Percentiles rank a stretch among this genome's conserved stretches.
These are phyloP conservation scores for Danio kyathit DNA, from an alignment of 2,797 vertebrate genomes.

Conservation along the genomic window DNA sequence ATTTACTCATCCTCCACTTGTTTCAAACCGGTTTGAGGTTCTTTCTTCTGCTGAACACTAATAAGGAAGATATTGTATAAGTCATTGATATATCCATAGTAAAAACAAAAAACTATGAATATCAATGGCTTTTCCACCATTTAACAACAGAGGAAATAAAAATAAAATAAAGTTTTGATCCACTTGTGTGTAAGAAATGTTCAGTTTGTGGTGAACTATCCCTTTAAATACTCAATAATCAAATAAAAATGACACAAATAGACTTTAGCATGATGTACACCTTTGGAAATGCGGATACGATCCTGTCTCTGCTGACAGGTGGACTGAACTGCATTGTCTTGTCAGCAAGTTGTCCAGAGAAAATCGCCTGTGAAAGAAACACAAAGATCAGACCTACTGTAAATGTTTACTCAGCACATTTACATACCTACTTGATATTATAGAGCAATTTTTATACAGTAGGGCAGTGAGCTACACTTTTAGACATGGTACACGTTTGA, in stretches of 20 bases:
- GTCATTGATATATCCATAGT: no score
- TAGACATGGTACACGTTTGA: background rate
- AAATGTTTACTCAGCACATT: slow-evolving; percentile 34
- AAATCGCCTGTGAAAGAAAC: slow-evolving; percentile 53
- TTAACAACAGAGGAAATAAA: no score
- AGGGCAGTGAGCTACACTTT: background rate
- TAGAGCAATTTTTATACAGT: background rate
- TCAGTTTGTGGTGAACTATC: no score
- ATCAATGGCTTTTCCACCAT: no score
- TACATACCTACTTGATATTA: background rate
- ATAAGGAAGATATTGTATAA: no score
- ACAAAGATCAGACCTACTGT: background rate
- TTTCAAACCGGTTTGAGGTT: no score
- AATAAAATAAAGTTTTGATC: no score
- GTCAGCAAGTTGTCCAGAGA: slow-evolving; percentile 54
- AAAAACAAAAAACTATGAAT: no score
- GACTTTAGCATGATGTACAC: slow-evolving; percentile 67
- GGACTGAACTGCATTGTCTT: slow-evolving; percentile 71
- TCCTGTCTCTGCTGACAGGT: slow-evolving; percentile 82
- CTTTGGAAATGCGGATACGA: slow-evolving; percentile 86
- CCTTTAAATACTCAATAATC: background rate
- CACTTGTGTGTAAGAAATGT: no score
- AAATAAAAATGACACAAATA: background rate
- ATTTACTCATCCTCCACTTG: no score
- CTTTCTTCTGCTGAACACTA: no score